Evolutionary conservation across 2,113 vertebrate genomes (phyloP), one percentile per base, ranked within the genome.

Genomic region (Semnornis frantzii): DNA sequence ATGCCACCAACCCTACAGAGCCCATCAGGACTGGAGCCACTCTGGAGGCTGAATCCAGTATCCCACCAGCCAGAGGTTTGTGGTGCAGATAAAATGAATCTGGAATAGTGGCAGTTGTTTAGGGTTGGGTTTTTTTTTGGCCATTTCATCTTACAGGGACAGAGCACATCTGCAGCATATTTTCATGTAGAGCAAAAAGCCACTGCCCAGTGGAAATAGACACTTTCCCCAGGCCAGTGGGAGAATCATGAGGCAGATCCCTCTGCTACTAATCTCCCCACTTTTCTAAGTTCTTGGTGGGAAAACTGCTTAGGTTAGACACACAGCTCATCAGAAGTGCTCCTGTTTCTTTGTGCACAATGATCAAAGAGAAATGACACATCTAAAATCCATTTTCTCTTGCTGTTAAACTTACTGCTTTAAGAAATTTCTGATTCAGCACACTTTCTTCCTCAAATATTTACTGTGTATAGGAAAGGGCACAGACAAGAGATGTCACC

Each of bases 1-100:
- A 42, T 64, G 33, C 50, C 84, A 54, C 30, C 58, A 70, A 16
- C 11, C 50, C 63, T 55, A 42, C 37, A 55, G 23, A 79, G 14
- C 37, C 15, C 1, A 1, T 50, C 44, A 60, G 59, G 16, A 33
- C 1, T n/a, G n/a, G 37, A 71, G 37, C 13, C 2, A 1, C 27
- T 55, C 27, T 58, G 59, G 52, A 81, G 25, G 25, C 9, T 42
- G 50, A 83, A 74, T 18, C 20, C 24, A 27, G 3, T 15, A 48
- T n/a, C 44, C 60, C 25, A 75, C 16, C 30, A 74, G 42, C 15
- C 44, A 64, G 24, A 54, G 27, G 23, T 12, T 25, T 28, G 19
- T 31, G 55, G 44, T n/a, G 33, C 66, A 31, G n/a, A 46, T 42
- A 34, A 59, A 65, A 57, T 37, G 21, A 18, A 80, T n/a, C 3